A percentile compares a stretch with the other conserved stretches of the same genome.
Conservation (phyloP, 30 jellyfish, hydroid and myxozoan genomes). For the Aurelia coerulea region DNA sequence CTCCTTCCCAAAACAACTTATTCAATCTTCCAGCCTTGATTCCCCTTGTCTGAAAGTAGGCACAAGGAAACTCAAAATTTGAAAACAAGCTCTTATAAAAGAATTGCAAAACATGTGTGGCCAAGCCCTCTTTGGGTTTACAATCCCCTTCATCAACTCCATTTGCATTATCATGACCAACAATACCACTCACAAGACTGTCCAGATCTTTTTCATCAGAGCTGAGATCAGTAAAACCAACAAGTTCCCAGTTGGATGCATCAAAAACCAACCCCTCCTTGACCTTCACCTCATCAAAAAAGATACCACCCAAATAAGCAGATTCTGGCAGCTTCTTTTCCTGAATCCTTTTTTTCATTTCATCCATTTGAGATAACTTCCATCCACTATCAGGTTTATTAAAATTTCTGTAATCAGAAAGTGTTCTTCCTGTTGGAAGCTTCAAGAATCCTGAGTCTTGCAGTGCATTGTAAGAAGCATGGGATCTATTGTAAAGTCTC, state of each 20-base stretch:
- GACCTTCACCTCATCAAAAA: background rate
- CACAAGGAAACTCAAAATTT: constrained; percentile 9
- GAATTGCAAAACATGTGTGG: constrained; percentile 14
- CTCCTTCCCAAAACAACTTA: constrained; percentile 16
- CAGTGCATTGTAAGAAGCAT: constrained; percentile 6
- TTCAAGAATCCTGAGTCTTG: background rate
- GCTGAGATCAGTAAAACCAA: constrained; percentile 6
- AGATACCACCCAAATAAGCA: background rate
- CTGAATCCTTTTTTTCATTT: background rate
- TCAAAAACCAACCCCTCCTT: background rate
- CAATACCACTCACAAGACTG: constrained; percentile 7
- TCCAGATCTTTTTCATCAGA: background rate
- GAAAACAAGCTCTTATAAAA: background rate
- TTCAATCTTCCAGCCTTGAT: constrained; percentile 1
- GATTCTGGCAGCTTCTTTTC: background rate
- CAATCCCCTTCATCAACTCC: background rate
- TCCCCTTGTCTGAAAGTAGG: constrained; percentile 14
- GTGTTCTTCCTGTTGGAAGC: constrained; percentile 12
- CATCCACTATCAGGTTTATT: constrained; percentile 1
- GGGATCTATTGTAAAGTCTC: constrained; percentile 10
- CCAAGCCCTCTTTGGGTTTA: background rate
- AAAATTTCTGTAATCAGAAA: constrained; percentile 19
- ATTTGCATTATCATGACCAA: background rate
- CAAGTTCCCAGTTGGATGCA: constrained; percentile 18
- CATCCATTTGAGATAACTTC: background rate